phyloP scores from a whole-genome alignment of 1,140 invertebrate species.

The Thaumetopoea pityocampa region DNA sequence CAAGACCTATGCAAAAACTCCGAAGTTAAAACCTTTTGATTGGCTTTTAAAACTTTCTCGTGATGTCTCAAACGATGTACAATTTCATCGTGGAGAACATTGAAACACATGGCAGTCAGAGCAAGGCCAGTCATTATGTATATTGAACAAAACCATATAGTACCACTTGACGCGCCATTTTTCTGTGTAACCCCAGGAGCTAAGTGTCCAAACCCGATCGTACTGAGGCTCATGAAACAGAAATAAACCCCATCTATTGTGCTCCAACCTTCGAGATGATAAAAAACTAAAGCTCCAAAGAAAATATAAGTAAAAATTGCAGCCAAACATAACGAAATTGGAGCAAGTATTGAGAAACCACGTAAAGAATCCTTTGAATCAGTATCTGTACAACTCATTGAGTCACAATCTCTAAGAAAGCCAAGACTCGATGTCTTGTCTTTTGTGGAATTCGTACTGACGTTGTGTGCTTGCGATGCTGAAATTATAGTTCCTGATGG shows the following conservation, averaged over 20 bases:
- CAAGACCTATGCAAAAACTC: constrained; percentile 64
- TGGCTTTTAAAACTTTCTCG: constrained; percentile 58
- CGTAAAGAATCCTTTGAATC: constrained; percentile 85
- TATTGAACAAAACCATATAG: constrained; percentile 93
- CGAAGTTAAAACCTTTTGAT: constrained; percentile 60
- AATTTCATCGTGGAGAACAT: constrained; percentile 96
- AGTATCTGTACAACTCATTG: constrained; percentile 82
- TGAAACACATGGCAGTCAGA: constrained; percentile 98
- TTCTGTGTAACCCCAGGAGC: constrained; percentile 85
- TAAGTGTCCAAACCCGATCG: constrained; percentile 94
- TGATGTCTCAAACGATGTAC: constrained; percentile 85
- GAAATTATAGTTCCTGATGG: constrained; percentile 78
- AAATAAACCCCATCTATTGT: constrained; percentile 95
- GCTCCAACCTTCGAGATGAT: constrained; percentile 90
- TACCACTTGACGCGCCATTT: constrained; percentile 77
- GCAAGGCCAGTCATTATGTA: constrained; percentile 97
- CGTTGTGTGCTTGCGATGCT: constrained; percentile 70
- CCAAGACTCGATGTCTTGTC: constrained; percentile 66
- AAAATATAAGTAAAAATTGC: constrained; percentile 91
- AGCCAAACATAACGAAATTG: constrained; percentile 84
- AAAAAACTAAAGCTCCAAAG: constrained; percentile 91
- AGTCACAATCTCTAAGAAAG: constrained; percentile 78
- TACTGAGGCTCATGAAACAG: constrained; percentile 95
- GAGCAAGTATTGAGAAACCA: constrained; percentile 85
- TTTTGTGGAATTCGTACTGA: constrained; percentile 77